A percentile compares a stretch with the other conserved stretches of the same genome.
These are phyloP conservation scores for Chloromyia formosa DNA, from an alignment of 2,888 invertebrate species.

Conservation along the genomic window DNA sequence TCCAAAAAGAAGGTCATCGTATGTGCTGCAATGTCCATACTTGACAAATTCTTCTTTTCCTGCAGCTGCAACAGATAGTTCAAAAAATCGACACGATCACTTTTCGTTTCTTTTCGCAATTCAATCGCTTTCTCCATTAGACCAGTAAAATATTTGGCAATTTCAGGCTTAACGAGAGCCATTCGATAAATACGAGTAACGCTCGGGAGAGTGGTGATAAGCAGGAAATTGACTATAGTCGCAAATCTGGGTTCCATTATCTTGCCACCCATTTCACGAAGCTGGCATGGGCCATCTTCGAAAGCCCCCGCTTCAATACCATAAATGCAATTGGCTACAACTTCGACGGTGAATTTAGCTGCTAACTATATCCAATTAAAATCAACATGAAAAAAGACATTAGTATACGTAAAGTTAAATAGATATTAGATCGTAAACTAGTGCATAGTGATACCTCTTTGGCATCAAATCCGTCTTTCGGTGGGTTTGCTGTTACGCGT, in stretches of 20 bases:
- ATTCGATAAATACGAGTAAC: background rate
- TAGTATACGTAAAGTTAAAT: background rate
- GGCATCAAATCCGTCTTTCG: conserved; percentile 53
- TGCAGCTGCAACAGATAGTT: conserved; percentile 51
- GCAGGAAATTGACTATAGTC: background rate
- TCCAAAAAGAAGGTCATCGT: conserved; percentile 55
- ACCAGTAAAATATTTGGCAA: conserved; percentile 63
- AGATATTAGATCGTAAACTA: no score
- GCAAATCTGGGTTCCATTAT: background rate
- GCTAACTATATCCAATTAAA: conserved; percentile 52
- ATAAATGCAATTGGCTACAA: conserved; percentile 58
- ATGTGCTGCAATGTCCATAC: conserved; percentile 54
- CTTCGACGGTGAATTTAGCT: conserved; percentile 55
- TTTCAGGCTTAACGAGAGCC: conserved; percentile 64
- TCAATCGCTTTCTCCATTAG: conserved; percentile 48
- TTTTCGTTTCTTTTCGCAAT: conserved; percentile 45
- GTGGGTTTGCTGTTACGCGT: background rate
- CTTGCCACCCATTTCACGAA: conserved; percentile 45
- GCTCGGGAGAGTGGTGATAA: no score
- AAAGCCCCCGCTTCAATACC: conserved; percentile 58
- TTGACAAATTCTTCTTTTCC: conserved; percentile 52
- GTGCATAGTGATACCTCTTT: conserved; percentile 53
- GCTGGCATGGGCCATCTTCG: conserved; percentile 30
- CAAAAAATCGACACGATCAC: conserved; percentile 52
- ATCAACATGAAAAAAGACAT: background rate